Evolutionary conservation across 1,140 invertebrate species (phyloP).

Genomic region (Trachymyrmex cornetzi): DNA sequence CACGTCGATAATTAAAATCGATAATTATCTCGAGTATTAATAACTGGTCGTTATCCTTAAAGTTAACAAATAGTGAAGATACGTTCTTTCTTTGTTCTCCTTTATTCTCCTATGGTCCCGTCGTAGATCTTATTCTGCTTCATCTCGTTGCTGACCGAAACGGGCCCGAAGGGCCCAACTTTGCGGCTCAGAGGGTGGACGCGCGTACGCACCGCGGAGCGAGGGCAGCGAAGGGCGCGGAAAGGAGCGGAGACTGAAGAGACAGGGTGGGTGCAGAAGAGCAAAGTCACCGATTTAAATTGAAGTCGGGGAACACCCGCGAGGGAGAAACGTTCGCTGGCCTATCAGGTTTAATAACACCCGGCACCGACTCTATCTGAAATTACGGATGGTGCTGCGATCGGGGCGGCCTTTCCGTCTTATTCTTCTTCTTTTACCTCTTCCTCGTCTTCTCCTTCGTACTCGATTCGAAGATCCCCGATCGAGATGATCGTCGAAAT

Average conservation of each 20-base stretch:
- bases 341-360: slow-evolving; percentile 79
- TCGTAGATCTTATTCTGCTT: slow-evolving; percentile 68
- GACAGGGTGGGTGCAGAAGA: slow-evolving; percentile 76
- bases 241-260: slow-evolving; percentile 46
- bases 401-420: slow-evolving; percentile 51
- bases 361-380: slow-evolving; percentile 76
- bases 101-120: slow-evolving; percentile 64
- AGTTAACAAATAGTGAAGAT: slow-evolving; percentile 73
- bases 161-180: slow-evolving; percentile 63
- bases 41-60: slow-evolving; percentile 84
- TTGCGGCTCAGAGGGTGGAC: slow-evolving; percentile 69
- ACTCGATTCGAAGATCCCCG: slow-evolving; percentile 50
- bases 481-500: slow-evolving; percentile 60
- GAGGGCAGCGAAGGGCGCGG: slow-evolving; percentile 65
- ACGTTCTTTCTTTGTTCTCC: slow-evolving; percentile 53
- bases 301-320: slow-evolving; percentile 83
- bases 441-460: not conserved
- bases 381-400: slow-evolving; percentile 74
- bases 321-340: slow-evolving; percentile 78
- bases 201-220: slow-evolving; percentile 36
- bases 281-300: slow-evolving; percentile 86
- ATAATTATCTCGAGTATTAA: slow-evolving; percentile 83
- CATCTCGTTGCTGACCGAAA: slow-evolving; percentile 62
- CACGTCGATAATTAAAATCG: slow-evolving; percentile 83
- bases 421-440: slow-evolving; percentile 18